A percentile compares a stretch with the other conserved stretches of the same genome.
Evolutionary conservation across 2,888 invertebrate species (phyloP).

Genomic region (Sepiola atlantica): DNA sequence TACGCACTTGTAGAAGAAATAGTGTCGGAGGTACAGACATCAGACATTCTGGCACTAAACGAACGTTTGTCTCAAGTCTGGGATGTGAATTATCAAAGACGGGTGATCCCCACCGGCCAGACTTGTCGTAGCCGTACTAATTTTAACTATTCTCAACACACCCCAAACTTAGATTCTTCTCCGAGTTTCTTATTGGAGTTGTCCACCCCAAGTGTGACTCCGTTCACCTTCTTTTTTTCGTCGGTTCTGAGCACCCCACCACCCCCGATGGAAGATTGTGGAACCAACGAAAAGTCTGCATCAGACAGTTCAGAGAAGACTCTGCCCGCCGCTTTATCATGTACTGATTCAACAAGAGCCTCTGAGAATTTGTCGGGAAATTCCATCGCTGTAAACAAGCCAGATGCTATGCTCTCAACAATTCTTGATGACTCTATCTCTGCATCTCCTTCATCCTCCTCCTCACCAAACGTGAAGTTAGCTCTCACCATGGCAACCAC

Average conservation of each 20-base stretch:
- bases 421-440: not conserved
- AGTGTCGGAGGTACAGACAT: not conserved
- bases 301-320: not conserved
- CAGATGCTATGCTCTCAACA: not conserved
- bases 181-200: not conserved
- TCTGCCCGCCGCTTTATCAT: not conserved
- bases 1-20: not conserved
- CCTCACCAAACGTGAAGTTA: not conserved
- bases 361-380: not conserved
- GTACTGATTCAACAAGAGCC: not conserved
- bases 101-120: not conserved
- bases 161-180: not conserved
- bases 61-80: not conserved
- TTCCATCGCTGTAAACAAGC: not conserved
- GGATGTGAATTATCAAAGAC: constrained; percentile 25
- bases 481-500: not conserved
- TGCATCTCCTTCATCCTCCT: not conserved
- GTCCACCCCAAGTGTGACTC: not conserved
- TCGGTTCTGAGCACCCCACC: not conserved
- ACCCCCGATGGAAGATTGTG: not conserved
- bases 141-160: not conserved
- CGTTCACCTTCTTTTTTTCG: not conserved
- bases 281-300: not conserved
- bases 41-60: not conserved
- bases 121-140: not conserved